A percentile compares a stretch with the other conserved stretches of the same genome.
phyloP scores from a whole-genome alignment of 2,797 vertebrate genomes.

The Chelmon rostratus region DNA sequence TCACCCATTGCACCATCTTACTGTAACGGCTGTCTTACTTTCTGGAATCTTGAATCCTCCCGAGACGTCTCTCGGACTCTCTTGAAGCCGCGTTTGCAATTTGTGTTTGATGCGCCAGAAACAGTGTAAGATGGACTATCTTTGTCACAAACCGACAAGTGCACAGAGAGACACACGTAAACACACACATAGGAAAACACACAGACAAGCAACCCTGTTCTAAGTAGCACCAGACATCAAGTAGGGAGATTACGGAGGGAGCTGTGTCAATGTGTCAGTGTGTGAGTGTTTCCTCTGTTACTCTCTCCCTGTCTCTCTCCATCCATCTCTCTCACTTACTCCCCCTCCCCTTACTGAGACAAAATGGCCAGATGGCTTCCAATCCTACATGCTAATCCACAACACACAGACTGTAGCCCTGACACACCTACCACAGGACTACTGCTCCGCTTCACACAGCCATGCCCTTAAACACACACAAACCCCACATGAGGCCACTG shows the following conservation, averaged over 20 bases:
- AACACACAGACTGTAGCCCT: slow-evolving; percentile 77
- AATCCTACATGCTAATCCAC: slow-evolving; percentile 87
- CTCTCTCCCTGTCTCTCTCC: slow-evolving; percentile 56
- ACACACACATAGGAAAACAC: slow-evolving; percentile 13
- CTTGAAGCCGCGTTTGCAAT: slow-evolving; percentile 12
- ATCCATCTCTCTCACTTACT: slow-evolving; percentile 74
- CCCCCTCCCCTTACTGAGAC: slow-evolving; percentile 76
- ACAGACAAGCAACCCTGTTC: slow-evolving; percentile 51
- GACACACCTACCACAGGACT: slow-evolving; percentile 78
- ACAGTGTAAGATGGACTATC: neutral
- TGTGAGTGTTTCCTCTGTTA: slow-evolving; percentile 76
- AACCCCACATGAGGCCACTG: slow-evolving; percentile 44
- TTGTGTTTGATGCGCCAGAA: slow-evolving; percentile 35
- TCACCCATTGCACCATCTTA: slow-evolving; percentile 32
- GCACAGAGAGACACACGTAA: slow-evolving; percentile 28
- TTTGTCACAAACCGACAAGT: slow-evolving; percentile 21
- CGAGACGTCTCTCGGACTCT: neutral
- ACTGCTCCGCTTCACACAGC: slow-evolving; percentile 51
- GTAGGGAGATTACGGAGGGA: slow-evolving; percentile 77
- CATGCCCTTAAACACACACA: slow-evolving; percentile 52
- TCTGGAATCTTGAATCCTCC: slow-evolving; percentile 19
- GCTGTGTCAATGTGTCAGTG: slow-evolving; percentile 84
- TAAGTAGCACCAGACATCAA: slow-evolving; percentile 80
- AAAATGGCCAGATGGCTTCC: slow-evolving; percentile 88
- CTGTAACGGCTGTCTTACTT: slow-evolving; percentile 36